These are phyloP conservation scores for Rhynchomys soricoides DNA, from an alignment of 2,113 vertebrate genomes.

Conservation along the genomic window DNA sequence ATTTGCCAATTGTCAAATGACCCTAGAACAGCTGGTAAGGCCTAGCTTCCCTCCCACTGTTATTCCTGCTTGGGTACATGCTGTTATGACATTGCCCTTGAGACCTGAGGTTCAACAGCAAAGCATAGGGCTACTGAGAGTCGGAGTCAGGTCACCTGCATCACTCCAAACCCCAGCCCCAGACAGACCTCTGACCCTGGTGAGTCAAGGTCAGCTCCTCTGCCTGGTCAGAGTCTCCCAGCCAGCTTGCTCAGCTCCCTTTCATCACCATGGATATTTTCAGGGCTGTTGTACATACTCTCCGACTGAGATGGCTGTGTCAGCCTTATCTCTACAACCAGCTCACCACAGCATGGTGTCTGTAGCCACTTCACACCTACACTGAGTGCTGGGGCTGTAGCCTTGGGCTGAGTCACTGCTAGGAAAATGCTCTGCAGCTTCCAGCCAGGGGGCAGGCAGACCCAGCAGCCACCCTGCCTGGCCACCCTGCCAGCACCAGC, in stretches of 20 bases:
- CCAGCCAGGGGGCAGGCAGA: constrained; percentile 20
- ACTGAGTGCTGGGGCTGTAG: background rate
- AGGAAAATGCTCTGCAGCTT: constrained; percentile 16
- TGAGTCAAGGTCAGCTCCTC: background rate
- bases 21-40: background rate
- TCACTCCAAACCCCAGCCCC: background rate
- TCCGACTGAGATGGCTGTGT: background rate
- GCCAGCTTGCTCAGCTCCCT: background rate
- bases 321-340: background rate
- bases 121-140: background rate
- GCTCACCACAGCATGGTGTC: background rate
- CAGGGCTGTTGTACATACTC: background rate
- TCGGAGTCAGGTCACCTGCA: background rate
- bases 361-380: background rate
- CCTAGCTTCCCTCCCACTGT: background rate
- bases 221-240: background rate
- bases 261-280: background rate
- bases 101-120: background rate
- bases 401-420: constrained; percentile 56
- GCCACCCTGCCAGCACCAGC: background rate
- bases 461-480: background rate
- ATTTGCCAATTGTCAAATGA: background rate
- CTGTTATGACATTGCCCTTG: fast-evolving
- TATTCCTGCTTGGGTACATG: background rate
- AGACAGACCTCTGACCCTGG: background rate